Evolutionary conservation across 2,888 invertebrate genomes (phyloP).

Genomic region (Dysmachus trigonus): DNA sequence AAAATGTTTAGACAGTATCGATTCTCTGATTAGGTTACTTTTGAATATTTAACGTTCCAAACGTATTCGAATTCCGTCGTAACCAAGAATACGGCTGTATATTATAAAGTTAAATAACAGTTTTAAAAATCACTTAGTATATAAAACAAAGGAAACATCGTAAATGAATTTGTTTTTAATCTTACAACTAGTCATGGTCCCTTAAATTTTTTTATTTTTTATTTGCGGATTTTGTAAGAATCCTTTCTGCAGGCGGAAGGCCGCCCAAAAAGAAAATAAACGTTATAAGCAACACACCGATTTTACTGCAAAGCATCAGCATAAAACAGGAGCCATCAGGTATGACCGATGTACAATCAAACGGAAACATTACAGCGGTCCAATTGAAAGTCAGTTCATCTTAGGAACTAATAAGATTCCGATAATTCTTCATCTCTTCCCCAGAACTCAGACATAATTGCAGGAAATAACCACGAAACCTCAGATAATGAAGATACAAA

Average conservation of each 20-base stretch:
- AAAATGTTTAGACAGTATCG: too few species aligned
- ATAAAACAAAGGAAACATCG: too few species aligned
- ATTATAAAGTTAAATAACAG: too few species aligned
- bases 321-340: neutral
- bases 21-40: too few species aligned
- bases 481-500: conserved; percentile 51
- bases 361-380: conserved; percentile 4
- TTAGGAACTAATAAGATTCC: neutral
- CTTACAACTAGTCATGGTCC: too few species aligned
- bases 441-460: conserved; percentile 23
- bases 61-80: too few species aligned
- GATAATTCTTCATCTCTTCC: conserved; percentile 9
- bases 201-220: too few species aligned
- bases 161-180: too few species aligned
- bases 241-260: neutral
- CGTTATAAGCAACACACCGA: neutral
- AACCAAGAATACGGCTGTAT: too few species aligned
- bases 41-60: too few species aligned
- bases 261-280: conserved; percentile 32
- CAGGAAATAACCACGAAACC: conserved; percentile 46
- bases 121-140: too few species aligned
- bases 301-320: neutral
- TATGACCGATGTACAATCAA: neutral
- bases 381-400: conserved; percentile 26
- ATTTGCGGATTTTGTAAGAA: neutral